Conservation (phyloP, 2,113 vertebrate species). For the Platichthys flesus region DNA sequence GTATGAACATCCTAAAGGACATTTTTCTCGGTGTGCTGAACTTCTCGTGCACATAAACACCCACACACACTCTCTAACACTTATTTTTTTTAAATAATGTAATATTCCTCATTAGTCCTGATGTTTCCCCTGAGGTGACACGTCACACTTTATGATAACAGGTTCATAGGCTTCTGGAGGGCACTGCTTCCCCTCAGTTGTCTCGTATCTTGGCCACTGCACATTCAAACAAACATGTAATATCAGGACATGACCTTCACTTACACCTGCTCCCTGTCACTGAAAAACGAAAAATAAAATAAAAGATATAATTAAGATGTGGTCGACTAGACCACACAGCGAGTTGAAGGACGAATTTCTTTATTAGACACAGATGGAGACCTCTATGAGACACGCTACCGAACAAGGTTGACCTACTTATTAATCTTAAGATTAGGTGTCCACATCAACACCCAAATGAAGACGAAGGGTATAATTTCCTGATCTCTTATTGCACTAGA, state of each 20-base stretch:
- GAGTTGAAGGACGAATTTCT: slow-evolving; percentile 70
- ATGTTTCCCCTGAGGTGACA: slow-evolving; percentile 42
- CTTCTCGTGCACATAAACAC: slow-evolving; percentile 32
- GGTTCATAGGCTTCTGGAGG: slow-evolving; percentile 4
- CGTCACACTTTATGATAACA: slow-evolving; percentile 13
- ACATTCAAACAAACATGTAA: slow-evolving; percentile 29
- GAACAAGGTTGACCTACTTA: slow-evolving; percentile 66
- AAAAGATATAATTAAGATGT: slow-evolving; percentile 20
- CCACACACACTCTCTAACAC: slow-evolving; percentile 1
- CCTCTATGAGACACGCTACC: slow-evolving; percentile 61
- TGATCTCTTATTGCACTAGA: slow-evolving; percentile 4
- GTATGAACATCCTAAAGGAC: slow-evolving; percentile 77
- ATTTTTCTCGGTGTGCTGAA: slow-evolving; percentile 64
- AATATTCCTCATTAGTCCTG: slow-evolving; percentile 31
- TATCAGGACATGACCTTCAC: slow-evolving; percentile 22
- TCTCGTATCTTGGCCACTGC: background rate
- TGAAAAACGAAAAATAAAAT: slow-evolving; percentile 32
- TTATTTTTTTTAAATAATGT: slow-evolving; percentile 18
- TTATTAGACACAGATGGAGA: slow-evolving; percentile 75
- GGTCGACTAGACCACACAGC: slow-evolving; percentile 79
- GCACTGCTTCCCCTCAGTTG: slow-evolving; percentile 13
- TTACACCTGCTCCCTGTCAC: slow-evolving; percentile 53
- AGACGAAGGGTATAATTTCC: slow-evolving; percentile 22
- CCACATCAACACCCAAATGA: slow-evolving; percentile 60
- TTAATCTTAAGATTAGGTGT: slow-evolving; percentile 62